Evolutionary conservation across 2,797 vertebrate species (phyloP), one percentile per base, ranked within the genome.

Genomic region (Oreortyx pictus): DNA sequence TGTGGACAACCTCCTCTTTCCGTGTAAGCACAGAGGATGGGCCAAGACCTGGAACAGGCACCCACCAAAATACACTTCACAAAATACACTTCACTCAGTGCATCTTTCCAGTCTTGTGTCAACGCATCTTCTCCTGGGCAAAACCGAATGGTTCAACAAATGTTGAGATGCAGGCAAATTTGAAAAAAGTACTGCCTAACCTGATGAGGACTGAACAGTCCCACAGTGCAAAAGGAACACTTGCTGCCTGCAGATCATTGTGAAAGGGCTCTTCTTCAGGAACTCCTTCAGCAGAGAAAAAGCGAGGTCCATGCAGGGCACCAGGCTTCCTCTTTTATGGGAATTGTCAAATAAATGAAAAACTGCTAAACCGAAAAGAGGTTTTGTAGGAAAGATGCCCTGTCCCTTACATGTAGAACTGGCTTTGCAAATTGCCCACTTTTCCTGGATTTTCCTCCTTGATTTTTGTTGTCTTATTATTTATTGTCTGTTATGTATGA

Each of bases 161-260:
- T 4, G 4, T 1, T 1, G 5, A 11, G 37, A 33, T 0, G 1
- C 17, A 25, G 47, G 18, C 11, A 41, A 66, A 35, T 22, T 4
- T 6, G 16, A 66, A 41, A 33, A 33, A 49, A 6, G 13, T 3
- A 3, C 0, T n/a, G 16, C 19, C 41, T 59, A 13, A 14, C 4
- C 23, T 57, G 47, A 3, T 37, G 49, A 67, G 54, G 54, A 46
- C 73, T 67, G 77, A 61, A 24, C 5, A 4, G n/a, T 20, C 6
- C 41, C 25, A 7, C 0, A 0, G 54, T 20, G 25, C 22, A 56
- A 79, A 62, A 66, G 46, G 39, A 6, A 56, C 10, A 2, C 35
- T n/a, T 56, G 11, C 14, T 86, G 62, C 43, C 41, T 2, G 1
- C 20, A 46, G n/a, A 11, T 5, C n/a, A 6, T 9, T 14, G 17